Evolutionary conservation across 2,888 invertebrate genomes (phyloP).

Genomic region (Cantharis lateralis): DNA sequence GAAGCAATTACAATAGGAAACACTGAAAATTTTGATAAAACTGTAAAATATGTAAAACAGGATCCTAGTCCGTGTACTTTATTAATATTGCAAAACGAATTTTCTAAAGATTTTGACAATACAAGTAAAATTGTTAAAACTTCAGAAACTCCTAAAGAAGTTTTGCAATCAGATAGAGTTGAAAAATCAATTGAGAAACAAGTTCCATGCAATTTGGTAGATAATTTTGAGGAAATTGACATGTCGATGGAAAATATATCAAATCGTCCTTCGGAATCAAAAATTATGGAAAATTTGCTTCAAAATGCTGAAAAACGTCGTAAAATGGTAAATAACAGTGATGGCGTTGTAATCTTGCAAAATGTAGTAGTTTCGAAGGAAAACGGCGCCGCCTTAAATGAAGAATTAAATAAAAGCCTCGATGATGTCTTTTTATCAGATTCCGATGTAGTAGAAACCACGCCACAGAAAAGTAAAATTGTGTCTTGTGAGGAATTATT

Average conservation of each 20-base stretch:
- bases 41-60: background rate
- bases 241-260: conserved; percentile 13
- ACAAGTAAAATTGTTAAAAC: background rate
- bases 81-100: conserved; percentile 7
- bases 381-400: background rate
- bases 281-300: background rate
- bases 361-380: background rate
- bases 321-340: background rate
- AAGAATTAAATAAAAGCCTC: conserved; percentile 7
- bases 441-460: conserved; percentile 45
- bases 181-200: background rate
- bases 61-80: background rate
- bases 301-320: conserved; percentile 23
- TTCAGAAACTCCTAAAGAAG: background rate
- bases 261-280: conserved; percentile 2
- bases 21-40: conserved; percentile 2
- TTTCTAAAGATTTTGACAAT: conserved; percentile 5
- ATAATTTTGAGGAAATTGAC: conserved; percentile 19
- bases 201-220: conserved; percentile 3
- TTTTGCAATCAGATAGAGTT: background rate
- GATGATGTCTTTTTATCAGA: conserved; percentile 36
- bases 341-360: background rate
- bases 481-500: conserved; percentile 10
- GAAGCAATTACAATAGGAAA: conserved; percentile 9
- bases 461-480: conserved; percentile 39